phyloP scores from a whole-genome alignment of 1,140 invertebrate genomes.

The Drosophila kanapiae region DNA sequence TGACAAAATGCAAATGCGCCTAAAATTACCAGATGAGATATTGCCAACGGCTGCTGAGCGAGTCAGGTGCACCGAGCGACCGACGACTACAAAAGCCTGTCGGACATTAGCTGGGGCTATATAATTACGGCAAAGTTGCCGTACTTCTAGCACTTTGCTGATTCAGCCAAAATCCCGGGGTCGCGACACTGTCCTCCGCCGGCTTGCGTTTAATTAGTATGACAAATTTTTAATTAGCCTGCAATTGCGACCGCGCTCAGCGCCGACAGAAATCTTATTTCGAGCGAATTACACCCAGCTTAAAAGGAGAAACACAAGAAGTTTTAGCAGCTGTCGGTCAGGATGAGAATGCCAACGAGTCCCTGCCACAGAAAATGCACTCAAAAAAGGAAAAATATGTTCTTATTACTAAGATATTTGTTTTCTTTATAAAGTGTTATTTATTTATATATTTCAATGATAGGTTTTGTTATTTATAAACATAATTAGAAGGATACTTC shows the following conservation, averaged over 20 bases:
- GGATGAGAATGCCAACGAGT: slow-evolving; percentile 33
- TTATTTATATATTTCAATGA: neutral
- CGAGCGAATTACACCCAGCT: slow-evolving; percentile 63
- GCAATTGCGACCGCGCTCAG: slow-evolving; percentile 70
- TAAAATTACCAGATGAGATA: slow-evolving; percentile 74
- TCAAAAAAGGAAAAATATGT: too few species aligned
- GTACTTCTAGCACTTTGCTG: slow-evolving; percentile 11
- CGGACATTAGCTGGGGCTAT: slow-evolving; percentile 58
- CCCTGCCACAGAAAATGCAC: slow-evolving; percentile 4
- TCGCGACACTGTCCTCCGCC: slow-evolving; percentile 40
- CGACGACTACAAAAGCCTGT: slow-evolving; percentile 38
- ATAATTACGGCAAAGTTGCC: slow-evolving; percentile 67
- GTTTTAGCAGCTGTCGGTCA: slow-evolving; percentile 72
- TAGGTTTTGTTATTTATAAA: neutral
- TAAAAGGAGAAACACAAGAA: slow-evolving; percentile 45
- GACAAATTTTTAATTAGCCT: slow-evolving; percentile 83
- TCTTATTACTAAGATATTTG: too few species aligned
- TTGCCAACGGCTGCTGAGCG: slow-evolving; percentile 30
- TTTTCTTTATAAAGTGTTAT: too few species aligned
- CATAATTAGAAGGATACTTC: neutral
- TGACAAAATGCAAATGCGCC: slow-evolving; percentile 69
- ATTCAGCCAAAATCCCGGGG: slow-evolving; percentile 59
- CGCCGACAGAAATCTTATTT: slow-evolving; percentile 75
- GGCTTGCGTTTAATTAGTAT: slow-evolving; percentile 79
- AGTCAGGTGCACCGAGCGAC: slow-evolving; percentile 24